Percentiles rank a stretch among this genome's conserved stretches.
Evolutionary conservation across 2,797 vertebrate species (phyloP).

Genomic region (Danio albolineatus): DNA sequence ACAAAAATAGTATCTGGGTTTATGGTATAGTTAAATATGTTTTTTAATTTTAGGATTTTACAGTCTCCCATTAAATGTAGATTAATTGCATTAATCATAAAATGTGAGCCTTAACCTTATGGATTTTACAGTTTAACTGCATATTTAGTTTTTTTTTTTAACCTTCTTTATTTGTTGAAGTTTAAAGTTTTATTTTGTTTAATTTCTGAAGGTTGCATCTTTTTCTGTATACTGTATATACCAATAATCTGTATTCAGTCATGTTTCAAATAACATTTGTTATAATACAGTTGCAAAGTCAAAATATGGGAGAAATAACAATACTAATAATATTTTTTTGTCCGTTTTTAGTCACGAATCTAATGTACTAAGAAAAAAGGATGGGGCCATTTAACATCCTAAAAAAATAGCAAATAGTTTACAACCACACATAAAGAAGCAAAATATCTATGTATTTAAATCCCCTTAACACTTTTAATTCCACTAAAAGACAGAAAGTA

Average conservation of each 20-base stretch:
- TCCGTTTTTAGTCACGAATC: too few relatives aligned
- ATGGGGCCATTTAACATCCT: not conserved
- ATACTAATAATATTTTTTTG: too few relatives aligned
- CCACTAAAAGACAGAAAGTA: constrained; percentile 9
- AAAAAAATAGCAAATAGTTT: not conserved
- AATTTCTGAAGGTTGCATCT: too few relatives aligned
- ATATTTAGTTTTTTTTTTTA: too few relatives aligned
- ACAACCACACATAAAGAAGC: not conserved
- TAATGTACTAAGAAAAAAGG: too few relatives aligned
- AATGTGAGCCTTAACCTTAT: not conserved
- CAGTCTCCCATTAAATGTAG: not conserved
- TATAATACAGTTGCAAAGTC: too few relatives aligned
- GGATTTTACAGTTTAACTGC: not conserved
- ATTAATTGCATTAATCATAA: not conserved
- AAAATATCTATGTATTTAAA: not conserved
- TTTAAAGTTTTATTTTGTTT: too few relatives aligned
- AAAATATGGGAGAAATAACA: too few relatives aligned
- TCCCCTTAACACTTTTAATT: constrained; percentile 16
- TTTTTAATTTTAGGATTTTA: not conserved
- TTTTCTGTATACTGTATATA: too few relatives aligned
- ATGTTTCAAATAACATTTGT: too few relatives aligned
- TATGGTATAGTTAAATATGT: not conserved
- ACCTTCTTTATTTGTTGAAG: too few relatives aligned
- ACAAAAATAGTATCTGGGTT: not conserved
- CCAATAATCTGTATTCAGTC: too few relatives aligned